Evolutionary conservation across 2,113 vertebrate species (phyloP).

Genomic region (Aptenodytes patagonicus): DNA sequence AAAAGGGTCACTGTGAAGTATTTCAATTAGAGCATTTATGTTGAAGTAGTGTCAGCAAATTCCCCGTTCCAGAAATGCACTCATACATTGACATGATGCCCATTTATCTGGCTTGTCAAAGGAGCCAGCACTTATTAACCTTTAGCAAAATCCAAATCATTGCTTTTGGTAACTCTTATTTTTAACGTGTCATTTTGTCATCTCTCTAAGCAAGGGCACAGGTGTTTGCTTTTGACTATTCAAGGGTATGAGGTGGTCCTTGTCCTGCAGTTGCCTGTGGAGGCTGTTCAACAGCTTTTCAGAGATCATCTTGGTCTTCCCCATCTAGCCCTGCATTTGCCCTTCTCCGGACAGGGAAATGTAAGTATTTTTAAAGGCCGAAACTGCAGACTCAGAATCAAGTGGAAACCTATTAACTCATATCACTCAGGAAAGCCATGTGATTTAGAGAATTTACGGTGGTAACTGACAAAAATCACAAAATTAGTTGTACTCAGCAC

Average conservation of each 20-base stretch:
- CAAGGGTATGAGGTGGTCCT: neutral
- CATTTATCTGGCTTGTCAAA: neutral
- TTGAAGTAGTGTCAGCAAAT: neutral
- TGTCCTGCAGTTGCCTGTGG: neutral
- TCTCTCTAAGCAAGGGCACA: neutral
- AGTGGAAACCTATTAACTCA: neutral
- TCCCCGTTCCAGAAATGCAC: neutral
- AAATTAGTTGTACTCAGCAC: accelerated
- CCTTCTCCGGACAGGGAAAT: neutral
- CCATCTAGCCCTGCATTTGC: neutral
- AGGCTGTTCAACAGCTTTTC: neutral
- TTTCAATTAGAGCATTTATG: neutral
- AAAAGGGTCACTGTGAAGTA: neutral
- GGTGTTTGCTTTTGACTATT: neutral
- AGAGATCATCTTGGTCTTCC: neutral
- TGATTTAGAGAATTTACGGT: neutral
- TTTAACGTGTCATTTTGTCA: neutral
- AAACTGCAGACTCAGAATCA: neutral
- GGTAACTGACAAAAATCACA: neutral
- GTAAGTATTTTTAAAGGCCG: neutral
- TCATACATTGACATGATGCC: neutral
- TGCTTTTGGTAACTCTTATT: neutral
- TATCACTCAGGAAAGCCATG: neutral
- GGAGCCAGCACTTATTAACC: neutral
- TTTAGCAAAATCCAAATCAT: neutral